phyloP scores from a whole-genome alignment of 2,888 invertebrate genomes.

The Saturnia japonica region DNA sequence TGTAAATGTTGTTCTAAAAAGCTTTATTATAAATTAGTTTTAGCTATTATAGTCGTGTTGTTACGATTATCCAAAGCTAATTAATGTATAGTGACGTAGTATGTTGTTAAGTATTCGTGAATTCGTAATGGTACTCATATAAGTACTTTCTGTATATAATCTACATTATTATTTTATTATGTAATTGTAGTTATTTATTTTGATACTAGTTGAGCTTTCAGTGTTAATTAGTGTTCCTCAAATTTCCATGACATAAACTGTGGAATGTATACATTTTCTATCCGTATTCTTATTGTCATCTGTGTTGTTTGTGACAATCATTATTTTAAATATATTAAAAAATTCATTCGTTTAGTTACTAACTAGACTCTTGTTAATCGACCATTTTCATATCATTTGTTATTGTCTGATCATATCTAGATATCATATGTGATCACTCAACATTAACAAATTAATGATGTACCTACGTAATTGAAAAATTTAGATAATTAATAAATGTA shows the following conservation, averaged over 20 bases:
- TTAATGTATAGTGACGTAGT: conserved; percentile 68
- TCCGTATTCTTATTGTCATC: conserved; percentile 36
- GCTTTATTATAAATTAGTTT: conserved; percentile 79
- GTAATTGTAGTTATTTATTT: conserved; percentile 77
- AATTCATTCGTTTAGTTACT: conserved; percentile 18
- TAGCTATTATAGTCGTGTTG: conserved; percentile 68
- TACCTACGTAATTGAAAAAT: conserved; percentile 9
- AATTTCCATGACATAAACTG: conserved; percentile 69
- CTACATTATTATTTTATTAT: conserved; percentile 55
- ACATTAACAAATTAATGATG: conserved; percentile 4
- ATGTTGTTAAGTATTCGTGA: conserved; percentile 59
- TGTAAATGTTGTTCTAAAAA: conserved; percentile 78
- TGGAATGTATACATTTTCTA: conserved; percentile 40
- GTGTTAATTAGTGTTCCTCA: conserved; percentile 57
- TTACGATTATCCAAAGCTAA: conserved; percentile 76
- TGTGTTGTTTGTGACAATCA: conserved; percentile 27
- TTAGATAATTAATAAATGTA: conserved; percentile 3
- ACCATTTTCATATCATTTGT: conserved; percentile 47
- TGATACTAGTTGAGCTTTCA: conserved; percentile 65
- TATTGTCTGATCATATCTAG: conserved; percentile 29
- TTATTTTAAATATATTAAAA: background rate
- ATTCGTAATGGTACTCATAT: conserved; percentile 54
- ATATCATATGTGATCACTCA: conserved; percentile 26
- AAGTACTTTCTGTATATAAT: conserved; percentile 63
- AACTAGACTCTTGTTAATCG: conserved; percentile 24